Evolutionary conservation across 2,113 vertebrate species (phyloP).

Genomic region (Tetrao urogallus): DNA sequence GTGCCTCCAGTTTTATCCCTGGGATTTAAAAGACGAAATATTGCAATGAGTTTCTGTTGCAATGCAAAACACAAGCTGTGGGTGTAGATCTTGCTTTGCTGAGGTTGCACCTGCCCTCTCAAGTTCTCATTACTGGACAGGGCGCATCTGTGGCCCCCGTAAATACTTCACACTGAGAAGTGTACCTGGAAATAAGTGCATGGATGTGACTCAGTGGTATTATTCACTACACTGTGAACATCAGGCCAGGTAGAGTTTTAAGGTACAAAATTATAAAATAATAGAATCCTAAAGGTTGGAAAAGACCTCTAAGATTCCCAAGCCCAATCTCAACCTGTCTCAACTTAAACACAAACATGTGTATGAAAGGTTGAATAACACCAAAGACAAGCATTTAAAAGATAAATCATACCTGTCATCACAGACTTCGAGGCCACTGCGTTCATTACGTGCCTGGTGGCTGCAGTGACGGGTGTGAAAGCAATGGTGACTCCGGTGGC

Average conservation of each 20-base stretch:
- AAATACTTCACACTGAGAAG: background rate
- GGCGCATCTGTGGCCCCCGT: no score
- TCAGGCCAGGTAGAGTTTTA: background rate
- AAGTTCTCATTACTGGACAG: background rate
- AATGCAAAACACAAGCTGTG: fast-evolving
- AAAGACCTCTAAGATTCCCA: no score
- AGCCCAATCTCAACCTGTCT: no score
- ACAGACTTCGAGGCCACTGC: slow-evolving; percentile 58
- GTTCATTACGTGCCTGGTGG: slow-evolving; percentile 61
- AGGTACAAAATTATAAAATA: no score
- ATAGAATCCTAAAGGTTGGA: no score
- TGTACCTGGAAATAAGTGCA: background rate
- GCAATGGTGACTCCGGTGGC: slow-evolving; percentile 4
- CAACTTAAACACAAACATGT: fast-evolving
- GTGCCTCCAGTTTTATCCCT: slow-evolving; percentile 74
- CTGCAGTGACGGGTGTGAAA: slow-evolving; percentile 52
- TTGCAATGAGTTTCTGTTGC: background rate
- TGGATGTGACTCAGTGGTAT: background rate
- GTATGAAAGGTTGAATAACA: background rate
- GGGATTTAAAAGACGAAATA: background rate
- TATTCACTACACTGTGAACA: background rate
- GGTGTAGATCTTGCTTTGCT: background rate
- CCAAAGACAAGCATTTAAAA: background rate
- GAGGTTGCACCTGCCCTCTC: background rate
- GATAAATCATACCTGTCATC: slow-evolving; percentile 44